Evolutionary conservation across 2,888 invertebrate genomes (phyloP), one percentile per base, ranked within the genome.

Genomic region (Odontocerum albicorne): DNA sequence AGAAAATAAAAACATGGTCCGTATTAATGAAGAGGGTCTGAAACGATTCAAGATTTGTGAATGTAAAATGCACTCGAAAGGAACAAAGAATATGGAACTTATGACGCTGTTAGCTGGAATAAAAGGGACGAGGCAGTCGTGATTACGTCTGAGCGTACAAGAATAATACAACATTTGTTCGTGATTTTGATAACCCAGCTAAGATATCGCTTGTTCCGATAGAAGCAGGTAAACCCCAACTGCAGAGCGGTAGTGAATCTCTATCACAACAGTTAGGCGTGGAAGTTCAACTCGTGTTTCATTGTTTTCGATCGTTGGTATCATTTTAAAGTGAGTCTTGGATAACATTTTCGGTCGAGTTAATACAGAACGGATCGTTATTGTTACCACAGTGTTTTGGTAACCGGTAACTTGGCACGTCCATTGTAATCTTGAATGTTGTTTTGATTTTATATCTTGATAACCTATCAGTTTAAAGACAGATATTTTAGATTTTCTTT

Each of bases 141-240:
- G 44, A 44, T 44, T 7, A 31, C 16, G n/a, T 32, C 7, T 33
- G 19, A 33, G 16, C n/a, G n/a, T n/a, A n/a, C 27, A 7, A 27
- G 6, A 7, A 10, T 17, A 15, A 8, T 19, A 12, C 21, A 21
- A 16, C 8, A 22, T 22, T 22, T 32, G 32, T 38, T 55, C 55
- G 55, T 55, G 55, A 55, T 55, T 50, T 60, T 55, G 60, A 60
- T 60, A 60, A 60, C 60, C 60, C 49, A 55, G 55, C 57, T 57
- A 50, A 39, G 60, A 54, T 60, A 60, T 54, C 44, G 49, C 38
- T 44, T 50, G 42, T 47, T 42, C 47, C 44, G 19, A 44, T 32
- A 32, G 20, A 16, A 27, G 10, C 31, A 31, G 17, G 32, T 17
- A 31, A 2, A 32, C 17, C 31, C n/a, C 12, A n/a, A 16, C 4